Percentiles rank a stretch among this genome's conserved stretches.
Evolutionary conservation across 2,888 invertebrate species (phyloP).

Genomic region (Amphimallon solstitiale): DNA sequence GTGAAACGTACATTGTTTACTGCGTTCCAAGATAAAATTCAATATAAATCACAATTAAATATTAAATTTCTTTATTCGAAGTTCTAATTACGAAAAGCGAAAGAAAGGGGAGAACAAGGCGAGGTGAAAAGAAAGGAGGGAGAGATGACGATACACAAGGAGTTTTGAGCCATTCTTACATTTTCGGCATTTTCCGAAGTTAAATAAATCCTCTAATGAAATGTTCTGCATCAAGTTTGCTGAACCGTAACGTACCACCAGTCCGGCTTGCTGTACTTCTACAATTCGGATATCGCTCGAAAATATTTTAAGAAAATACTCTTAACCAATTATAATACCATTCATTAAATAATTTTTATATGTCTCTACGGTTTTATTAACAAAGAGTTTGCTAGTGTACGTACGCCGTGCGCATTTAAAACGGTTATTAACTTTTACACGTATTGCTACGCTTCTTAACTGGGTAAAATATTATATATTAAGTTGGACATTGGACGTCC

Average conservation of each 20-base stretch:
- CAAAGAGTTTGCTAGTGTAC: too few species aligned
- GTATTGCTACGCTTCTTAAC: too few species aligned
- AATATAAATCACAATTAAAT: slow-evolving; percentile 38
- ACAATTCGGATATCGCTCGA: too few species aligned
- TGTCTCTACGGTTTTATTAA: too few species aligned
- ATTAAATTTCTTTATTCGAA: slow-evolving; percentile 37
- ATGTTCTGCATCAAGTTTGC: slow-evolving; percentile 23
- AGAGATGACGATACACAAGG: slow-evolving; percentile 24
- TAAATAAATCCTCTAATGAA: slow-evolving; percentile 32
- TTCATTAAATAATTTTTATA: too few species aligned
- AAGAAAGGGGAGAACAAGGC: slow-evolving; percentile 24
- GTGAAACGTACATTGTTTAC: slow-evolving; percentile 32
- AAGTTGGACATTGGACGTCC: too few species aligned
- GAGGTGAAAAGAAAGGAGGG: slow-evolving; percentile 1
- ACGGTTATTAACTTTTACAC: too few species aligned
- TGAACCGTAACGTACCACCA: slow-evolving; percentile 12
- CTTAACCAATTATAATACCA: too few species aligned
- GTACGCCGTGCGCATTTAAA: too few species aligned
- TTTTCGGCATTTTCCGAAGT: slow-evolving; percentile 34
- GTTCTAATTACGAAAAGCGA: slow-evolving; percentile 33
- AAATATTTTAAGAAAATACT: too few species aligned
- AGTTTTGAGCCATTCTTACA: slow-evolving; percentile 32
- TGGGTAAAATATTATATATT: too few species aligned
- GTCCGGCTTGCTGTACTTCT: neutral
- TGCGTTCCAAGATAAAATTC: slow-evolving; percentile 36